Evolutionary conservation across 1,140 invertebrate genomes (phyloP).

Genomic region (Pseudomyrmex cubaensis): DNA sequence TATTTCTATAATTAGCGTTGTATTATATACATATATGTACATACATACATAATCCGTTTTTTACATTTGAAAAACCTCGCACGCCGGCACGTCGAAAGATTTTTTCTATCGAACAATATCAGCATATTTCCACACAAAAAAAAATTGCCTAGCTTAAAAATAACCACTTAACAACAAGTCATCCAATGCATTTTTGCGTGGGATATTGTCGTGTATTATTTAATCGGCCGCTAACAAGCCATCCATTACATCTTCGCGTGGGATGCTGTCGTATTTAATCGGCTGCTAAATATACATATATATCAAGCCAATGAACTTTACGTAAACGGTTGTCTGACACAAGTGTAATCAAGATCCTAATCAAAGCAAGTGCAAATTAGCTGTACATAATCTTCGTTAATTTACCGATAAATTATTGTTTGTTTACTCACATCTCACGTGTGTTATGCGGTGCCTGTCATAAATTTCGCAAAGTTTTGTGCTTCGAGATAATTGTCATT

Average conservation of each 20-base stretch:
- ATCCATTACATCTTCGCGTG: background rate
- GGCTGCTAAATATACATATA: no score
- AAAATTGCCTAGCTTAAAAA: background rate
- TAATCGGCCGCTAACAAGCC: slow-evolving; percentile 10
- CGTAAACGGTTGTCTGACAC: slow-evolving; percentile 10
- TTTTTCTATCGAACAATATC: background rate
- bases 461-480: background rate
- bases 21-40: no score
- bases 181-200: slow-evolving; percentile 17
- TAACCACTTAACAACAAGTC: slow-evolving; percentile 42
- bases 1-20: no score
- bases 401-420: background rate
- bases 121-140: background rate
- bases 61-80: no score
- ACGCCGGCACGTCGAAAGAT: no score
- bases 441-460: background rate
- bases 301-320: slow-evolving; percentile 21
- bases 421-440: background rate
- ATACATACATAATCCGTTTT: no score
- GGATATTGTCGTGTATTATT: slow-evolving; percentile 2
- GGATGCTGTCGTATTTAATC: no score
- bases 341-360: background rate
- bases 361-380: background rate
- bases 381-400: background rate
- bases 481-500: background rate